Percentiles rank a stretch among this genome's conserved stretches.
These are phyloP conservation scores for Poeciliopsis prolifica DNA, from an alignment of 2,113 vertebrate species.

Conservation along the genomic window DNA sequence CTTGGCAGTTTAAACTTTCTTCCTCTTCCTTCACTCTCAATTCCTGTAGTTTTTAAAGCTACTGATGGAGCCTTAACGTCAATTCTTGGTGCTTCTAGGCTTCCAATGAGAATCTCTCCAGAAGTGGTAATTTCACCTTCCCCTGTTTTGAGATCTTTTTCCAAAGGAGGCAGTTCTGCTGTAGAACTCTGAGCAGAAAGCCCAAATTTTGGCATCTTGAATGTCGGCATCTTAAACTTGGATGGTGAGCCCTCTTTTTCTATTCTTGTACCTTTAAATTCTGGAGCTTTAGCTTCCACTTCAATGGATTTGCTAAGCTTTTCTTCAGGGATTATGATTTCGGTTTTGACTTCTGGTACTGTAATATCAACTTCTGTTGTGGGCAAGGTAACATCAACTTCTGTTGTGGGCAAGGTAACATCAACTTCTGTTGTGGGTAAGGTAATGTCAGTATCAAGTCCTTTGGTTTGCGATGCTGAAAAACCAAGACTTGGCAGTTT, in stretches of 20 bases:
- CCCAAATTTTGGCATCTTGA: conserved; percentile 58
- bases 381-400: background rate
- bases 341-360: background rate
- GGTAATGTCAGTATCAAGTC: background rate
- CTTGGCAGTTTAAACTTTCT: conserved; percentile 54
- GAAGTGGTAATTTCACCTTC: background rate
- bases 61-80: background rate
- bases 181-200: background rate
- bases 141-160: conserved; percentile 5
- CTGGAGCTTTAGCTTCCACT: conserved; percentile 4
- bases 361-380: conserved; percentile 14
- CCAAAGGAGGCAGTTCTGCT: conserved; percentile 7
- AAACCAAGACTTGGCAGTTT: conserved; percentile 45
- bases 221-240: conserved; percentile 42
- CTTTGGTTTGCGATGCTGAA: no score
- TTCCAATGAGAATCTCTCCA: background rate
- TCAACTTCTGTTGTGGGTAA: no score
- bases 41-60: background rate
- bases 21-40: conserved; percentile 10
- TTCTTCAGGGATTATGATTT: conserved; percentile 22
- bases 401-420: no score
- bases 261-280: background rate
- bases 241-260: conserved; percentile 9
- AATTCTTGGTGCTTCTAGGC: background rate
- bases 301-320: conserved; percentile 14